Evolutionary conservation across 2,113 vertebrate genomes (phyloP).

Genomic region (Sylvietta virens): DNA sequence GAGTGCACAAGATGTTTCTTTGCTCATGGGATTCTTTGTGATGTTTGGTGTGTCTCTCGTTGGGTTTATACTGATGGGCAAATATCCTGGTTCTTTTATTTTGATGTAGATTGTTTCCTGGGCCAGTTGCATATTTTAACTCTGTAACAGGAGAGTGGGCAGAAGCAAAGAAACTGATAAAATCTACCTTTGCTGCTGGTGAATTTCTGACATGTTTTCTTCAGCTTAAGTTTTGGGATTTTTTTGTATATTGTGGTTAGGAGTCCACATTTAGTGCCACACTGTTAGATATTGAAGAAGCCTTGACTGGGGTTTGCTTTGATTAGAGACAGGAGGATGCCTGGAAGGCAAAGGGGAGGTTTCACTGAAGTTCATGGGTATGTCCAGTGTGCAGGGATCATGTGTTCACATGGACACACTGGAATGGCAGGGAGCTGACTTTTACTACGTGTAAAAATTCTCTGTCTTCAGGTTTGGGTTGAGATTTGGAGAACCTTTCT

Average conservation of each 20-base stretch:
- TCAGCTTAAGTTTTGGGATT: background rate
- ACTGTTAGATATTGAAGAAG: background rate
- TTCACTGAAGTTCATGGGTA: background rate
- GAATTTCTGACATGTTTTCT: slow-evolving; percentile 26
- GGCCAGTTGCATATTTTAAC: background rate
- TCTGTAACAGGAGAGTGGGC: background rate
- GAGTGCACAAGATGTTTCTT: background rate
- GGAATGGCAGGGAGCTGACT: background rate
- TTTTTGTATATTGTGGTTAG: background rate
- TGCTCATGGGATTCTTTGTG: background rate
- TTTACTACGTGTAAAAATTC: background rate
- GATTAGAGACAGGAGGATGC: background rate
- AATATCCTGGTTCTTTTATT: slow-evolving; percentile 40
- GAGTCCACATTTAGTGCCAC: background rate
- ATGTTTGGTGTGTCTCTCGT: background rate
- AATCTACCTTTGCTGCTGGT: background rate
- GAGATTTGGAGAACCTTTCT: background rate
- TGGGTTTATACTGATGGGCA: background rate
- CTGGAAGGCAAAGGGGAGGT: background rate
- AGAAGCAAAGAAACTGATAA: background rate
- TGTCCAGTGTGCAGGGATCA: background rate
- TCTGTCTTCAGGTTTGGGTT: background rate
- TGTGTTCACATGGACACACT: fast-evolving
- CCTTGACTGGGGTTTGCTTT: background rate
- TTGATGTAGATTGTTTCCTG: slow-evolving; percentile 16